Evolutionary conservation across 2,113 vertebrate species (phyloP).

Genomic region (Plecotus auritus): DNA sequence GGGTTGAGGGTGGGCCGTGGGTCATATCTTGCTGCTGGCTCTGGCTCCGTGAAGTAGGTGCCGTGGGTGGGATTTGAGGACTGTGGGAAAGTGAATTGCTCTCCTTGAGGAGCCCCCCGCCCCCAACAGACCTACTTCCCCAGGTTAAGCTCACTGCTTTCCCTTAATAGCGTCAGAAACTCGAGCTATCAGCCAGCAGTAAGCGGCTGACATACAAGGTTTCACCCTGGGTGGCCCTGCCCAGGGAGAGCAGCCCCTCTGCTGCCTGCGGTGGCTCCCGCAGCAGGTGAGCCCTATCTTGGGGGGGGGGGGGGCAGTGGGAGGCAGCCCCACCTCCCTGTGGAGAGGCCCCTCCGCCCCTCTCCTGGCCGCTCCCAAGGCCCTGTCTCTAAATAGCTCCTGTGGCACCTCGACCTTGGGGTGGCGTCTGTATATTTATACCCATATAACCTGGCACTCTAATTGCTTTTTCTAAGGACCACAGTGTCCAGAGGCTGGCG

Average conservation of each 20-base stretch:
- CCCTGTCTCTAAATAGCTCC: neutral
- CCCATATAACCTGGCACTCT: slow-evolving; percentile 21
- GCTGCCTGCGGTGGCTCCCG: rapidly evolving
- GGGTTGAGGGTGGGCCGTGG: rapidly evolving
- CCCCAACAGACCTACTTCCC: too few relatives aligned
- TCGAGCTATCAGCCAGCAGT: neutral
- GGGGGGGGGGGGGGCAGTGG: neutral
- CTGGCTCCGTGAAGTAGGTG: neutral
- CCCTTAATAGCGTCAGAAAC: neutral
- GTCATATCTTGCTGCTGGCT: neutral
- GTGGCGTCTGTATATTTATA: slow-evolving; percentile 41
- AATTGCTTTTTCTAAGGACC: slow-evolving; percentile 68
- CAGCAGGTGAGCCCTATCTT: neutral
- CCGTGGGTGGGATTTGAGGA: neutral
- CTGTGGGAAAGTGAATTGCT: neutral
- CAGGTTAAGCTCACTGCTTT: neutral
- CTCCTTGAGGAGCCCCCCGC: neutral
- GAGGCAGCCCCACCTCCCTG: neutral
- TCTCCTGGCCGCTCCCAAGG: neutral
- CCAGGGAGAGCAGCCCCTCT: rapidly evolving
- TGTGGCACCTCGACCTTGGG: slow-evolving; percentile 5
- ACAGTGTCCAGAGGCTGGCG: slow-evolving; percentile 51
- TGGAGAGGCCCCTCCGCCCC: neutral
- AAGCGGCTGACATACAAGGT: neutral
- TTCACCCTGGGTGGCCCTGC: too few relatives aligned